A percentile compares a stretch with the other conserved stretches of the same genome.
Evolutionary conservation across 1,140 invertebrate genomes (phyloP).

Genomic region (Theocolax elegans): DNA sequence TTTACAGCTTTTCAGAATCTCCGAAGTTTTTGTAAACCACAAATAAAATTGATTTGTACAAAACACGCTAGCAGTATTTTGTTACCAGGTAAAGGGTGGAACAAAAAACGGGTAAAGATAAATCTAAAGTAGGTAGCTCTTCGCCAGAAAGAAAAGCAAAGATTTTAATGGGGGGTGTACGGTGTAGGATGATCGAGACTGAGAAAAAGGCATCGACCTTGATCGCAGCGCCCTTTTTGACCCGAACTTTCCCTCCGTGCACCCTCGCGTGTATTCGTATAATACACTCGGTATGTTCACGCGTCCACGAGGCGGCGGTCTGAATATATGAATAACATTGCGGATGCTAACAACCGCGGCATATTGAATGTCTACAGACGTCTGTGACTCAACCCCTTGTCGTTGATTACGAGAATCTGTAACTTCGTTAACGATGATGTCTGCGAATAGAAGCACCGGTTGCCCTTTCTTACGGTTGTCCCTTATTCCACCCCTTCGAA

Average conservation of each 20-base stretch:
- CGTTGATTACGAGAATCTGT: conserved; percentile 65
- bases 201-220: conserved; percentile 20
- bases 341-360: conserved; percentile 62
- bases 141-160: conserved; percentile 22
- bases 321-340: conserved; percentile 68
- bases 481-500: conserved; percentile 11
- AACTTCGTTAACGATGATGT: conserved; percentile 64
- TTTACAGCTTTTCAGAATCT: too few relatives aligned
- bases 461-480: conserved; percentile 4
- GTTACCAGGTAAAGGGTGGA: too few relatives aligned
- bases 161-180: conserved; percentile 2
- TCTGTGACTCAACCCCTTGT: conserved; percentile 45
- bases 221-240: conserved; percentile 34
- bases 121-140: too few relatives aligned
- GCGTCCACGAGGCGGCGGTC: conserved; percentile 52
- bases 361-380: conserved; percentile 65
- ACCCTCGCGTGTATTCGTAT: conserved; percentile 34
- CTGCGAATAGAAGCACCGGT: conserved; percentile 25
- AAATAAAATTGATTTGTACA: too few relatives aligned
- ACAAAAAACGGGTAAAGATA: background rate
- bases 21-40: too few relatives aligned
- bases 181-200: conserved; percentile 10
- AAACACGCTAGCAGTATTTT: too few relatives aligned
- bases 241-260: background rate
- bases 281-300: conserved; percentile 54